Conservation (phyloP, 1,140 invertebrate genomes). For the Rhopalosiphum padi region DNA sequence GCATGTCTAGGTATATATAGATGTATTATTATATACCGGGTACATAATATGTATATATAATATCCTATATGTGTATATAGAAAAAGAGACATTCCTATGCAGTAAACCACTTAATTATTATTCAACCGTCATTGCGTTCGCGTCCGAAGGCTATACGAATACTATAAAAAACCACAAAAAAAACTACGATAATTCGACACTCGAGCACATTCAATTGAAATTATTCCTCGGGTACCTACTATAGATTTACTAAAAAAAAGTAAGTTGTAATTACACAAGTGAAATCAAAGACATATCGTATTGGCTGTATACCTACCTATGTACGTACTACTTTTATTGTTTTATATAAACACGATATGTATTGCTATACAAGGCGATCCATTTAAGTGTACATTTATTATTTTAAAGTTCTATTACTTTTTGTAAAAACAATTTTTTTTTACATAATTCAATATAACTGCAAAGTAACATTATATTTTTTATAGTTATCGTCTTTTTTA, state of each 20-base stretch:
- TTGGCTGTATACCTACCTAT: background rate
- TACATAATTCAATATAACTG: too few species aligned
- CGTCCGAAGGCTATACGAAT: background rate
- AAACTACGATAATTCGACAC: background rate
- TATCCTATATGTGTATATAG: background rate
- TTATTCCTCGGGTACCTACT: background rate
- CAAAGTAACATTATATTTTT: background rate
- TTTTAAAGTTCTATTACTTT: background rate
- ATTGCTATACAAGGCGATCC: background rate
- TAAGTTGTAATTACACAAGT: background rate
- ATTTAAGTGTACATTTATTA: background rate
- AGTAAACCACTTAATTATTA: slow-evolving; percentile 44
- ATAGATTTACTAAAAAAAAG: background rate
- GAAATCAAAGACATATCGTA: background rate
- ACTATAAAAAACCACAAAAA: background rate
- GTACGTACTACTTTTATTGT: background rate
- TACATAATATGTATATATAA: background rate
- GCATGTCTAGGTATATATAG: background rate
- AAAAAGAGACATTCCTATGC: background rate
- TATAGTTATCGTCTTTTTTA: background rate
- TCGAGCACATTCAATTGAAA: background rate
- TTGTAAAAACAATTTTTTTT: background rate
- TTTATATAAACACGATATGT: background rate
- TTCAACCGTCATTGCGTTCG: slow-evolving; percentile 23
- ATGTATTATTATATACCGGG: background rate